Evolutionary conservation across 1,140 invertebrate species (phyloP).

Genomic region (Neodiprion pinetum): DNA sequence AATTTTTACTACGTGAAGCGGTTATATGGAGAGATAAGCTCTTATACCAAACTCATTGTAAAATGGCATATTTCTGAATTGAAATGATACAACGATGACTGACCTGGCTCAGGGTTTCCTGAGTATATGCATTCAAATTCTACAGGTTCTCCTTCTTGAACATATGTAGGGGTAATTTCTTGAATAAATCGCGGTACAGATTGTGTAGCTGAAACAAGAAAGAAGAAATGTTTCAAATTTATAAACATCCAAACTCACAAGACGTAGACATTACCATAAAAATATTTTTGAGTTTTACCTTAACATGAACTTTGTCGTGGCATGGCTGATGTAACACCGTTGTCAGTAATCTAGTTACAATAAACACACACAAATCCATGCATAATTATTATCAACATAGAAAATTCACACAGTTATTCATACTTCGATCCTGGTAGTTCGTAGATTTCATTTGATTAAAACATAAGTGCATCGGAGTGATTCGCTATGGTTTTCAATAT

Average conservation of each 20-base stretch:
- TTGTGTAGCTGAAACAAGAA: slow-evolving; percentile 73
- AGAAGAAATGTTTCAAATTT: background rate
- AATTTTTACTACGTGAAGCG: background rate
- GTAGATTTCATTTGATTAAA: background rate
- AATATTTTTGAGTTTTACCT: slow-evolving; percentile 28
- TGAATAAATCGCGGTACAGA: slow-evolving; percentile 81
- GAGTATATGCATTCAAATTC: slow-evolving; percentile 80
- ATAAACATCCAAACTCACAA: background rate
- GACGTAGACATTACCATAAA: too few species aligned
- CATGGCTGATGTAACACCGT: slow-evolving; percentile 33
- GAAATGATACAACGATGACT: slow-evolving; percentile 24
- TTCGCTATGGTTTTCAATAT: too few species aligned
- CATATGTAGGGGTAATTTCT: slow-evolving; percentile 78
- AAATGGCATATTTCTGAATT: slow-evolving; percentile 17
- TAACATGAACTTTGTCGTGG: slow-evolving; percentile 29
- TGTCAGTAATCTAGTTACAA: slow-evolving; percentile 55
- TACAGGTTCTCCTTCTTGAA: slow-evolving; percentile 76
- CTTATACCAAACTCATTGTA: slow-evolving; percentile 17
- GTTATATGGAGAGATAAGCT: slow-evolving; percentile 13
- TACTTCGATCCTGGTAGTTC: background rate
- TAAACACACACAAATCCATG: slow-evolving; percentile 41
- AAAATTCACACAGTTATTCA: slow-evolving; percentile 10
- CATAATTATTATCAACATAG: slow-evolving; percentile 25
- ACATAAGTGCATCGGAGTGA: background rate
- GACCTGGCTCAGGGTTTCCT: slow-evolving; percentile 86